Percentiles rank a stretch among this genome's conserved stretches.
phyloP scores from a whole-genome alignment of 1,140 invertebrate species.

The Hydropsyche tenuis region DNA sequence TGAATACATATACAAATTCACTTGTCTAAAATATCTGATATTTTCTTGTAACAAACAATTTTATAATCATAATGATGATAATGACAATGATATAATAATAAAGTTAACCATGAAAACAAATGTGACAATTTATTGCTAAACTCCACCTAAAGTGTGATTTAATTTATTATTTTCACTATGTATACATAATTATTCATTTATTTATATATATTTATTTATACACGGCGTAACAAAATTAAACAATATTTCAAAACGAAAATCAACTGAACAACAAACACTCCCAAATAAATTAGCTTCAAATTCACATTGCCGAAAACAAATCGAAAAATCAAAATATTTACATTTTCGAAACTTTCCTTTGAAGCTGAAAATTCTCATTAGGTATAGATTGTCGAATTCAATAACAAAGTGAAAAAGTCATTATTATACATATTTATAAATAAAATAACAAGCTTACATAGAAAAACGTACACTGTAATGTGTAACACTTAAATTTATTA shows the following conservation, averaged over 20 bases:
- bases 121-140: conserved; percentile 25
- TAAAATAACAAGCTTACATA: conserved; percentile 8
- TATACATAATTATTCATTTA: conserved; percentile 1
- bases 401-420: conserved; percentile 20
- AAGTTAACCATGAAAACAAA: conserved; percentile 11
- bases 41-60: conserved; percentile 21
- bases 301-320: not conserved
- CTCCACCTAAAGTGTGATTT: not conserved
- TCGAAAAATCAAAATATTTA: conserved; percentile 1
- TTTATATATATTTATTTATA: conserved; percentile 1
- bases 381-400: conserved; percentile 7
- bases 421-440: not conserved
- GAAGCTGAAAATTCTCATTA: too few species aligned
- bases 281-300: not conserved
- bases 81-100: too few species aligned
- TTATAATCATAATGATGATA: not conserved
- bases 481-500: not conserved
- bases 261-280: too few species aligned
- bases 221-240: not conserved
- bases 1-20: conserved; percentile 36
- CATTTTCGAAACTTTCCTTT: conserved; percentile 2
- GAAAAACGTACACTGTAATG: not conserved
- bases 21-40: conserved; percentile 37
- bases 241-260: not conserved
- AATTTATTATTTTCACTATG: not conserved